Evolutionary conservation across 2,113 vertebrate species (phyloP), one percentile per base, ranked within the genome.

Genomic region (Lichenostomus cassidix): DNA sequence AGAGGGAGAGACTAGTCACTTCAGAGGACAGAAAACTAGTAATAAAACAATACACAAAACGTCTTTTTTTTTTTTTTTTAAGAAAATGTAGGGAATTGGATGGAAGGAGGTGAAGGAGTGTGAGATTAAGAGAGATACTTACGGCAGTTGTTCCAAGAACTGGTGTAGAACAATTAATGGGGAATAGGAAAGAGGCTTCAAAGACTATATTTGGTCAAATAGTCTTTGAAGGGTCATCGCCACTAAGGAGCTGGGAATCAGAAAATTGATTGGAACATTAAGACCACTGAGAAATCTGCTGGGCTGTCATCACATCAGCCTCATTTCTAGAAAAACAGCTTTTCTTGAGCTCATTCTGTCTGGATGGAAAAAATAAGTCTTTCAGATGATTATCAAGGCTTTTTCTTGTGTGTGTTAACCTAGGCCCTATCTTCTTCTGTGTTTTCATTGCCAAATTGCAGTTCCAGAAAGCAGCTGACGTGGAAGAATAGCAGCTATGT

Each of bases 361-460:
- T 94, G 75, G 15, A 77, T 80, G 60, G 71, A 78, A 92, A 95
- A 93, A 59, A 2, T 10, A 73, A 68, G 46, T 49, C 35, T 93
- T 86, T 80, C 60, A 77, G 49, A 86, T 78, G 49, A 87, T 60
- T 94, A 94, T 67, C 63, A 79, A 65, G 49, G 28, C 65, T 21
- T 75, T 71, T 60, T n/a, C 31, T 24, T 46, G 4, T 82, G 37
- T 58, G 20, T 77, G 33, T 65, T 91, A 86, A 96, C 56, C 7
- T 35, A 56, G 90, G 52, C 52, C 44, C 53, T 44, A 31, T 69
- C 39, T n/a, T 73, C 44, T 42, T 74, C 35, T 70, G 28, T 81
- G 73, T 52, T 83, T 92, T 86, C 35, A 10, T 33, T 95, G 90
- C 92, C 76, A 78, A 71, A 92, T 79, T 84, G 79, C 80, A 84